These are phyloP conservation scores for Stegodyphus mimosarum DNA, from an alignment of 1,140 invertebrate species.

Conservation along the genomic window DNA sequence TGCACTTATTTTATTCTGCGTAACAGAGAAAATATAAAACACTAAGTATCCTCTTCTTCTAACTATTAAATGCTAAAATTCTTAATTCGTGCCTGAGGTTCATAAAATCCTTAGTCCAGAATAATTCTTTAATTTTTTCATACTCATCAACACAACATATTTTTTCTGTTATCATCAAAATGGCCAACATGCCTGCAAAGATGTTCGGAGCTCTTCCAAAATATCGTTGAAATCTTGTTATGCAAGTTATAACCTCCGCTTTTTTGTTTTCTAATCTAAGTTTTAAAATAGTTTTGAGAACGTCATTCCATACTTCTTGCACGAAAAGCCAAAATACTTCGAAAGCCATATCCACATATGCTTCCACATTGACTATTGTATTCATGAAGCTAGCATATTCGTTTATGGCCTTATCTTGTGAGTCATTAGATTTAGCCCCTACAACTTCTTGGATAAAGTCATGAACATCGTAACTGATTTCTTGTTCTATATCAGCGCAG, in stretches of 20 bases:
- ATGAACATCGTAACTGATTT: neutral
- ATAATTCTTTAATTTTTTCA: slow-evolving; percentile 21
- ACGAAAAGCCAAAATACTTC: slow-evolving; percentile 23
- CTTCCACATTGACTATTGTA: neutral
- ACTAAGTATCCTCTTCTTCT: no score
- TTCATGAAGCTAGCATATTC: slow-evolving; percentile 12
- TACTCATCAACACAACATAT: slow-evolving; percentile 19
- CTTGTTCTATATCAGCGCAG: neutral
- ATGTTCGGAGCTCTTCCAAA: neutral
- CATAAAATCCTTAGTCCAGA: neutral
- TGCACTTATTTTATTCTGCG: no score
- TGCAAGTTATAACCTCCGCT: neutral
- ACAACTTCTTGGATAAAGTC: neutral
- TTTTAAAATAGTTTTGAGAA: neutral
- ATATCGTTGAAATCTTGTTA: neutral
- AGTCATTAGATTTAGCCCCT: neutral
- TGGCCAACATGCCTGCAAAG: neutral
- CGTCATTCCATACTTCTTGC: slow-evolving; percentile 16
- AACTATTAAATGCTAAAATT: no score
- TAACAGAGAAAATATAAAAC: no score
- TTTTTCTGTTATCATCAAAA: slow-evolving; percentile 38
- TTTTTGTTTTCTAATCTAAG: neutral
- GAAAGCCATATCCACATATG: slow-evolving; percentile 12
- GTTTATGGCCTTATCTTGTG: neutral
- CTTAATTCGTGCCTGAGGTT: neutral